These are phyloP conservation scores for Agrotis clavis DNA, from an alignment of 2,888 invertebrate species.

Conservation along the genomic window DNA sequence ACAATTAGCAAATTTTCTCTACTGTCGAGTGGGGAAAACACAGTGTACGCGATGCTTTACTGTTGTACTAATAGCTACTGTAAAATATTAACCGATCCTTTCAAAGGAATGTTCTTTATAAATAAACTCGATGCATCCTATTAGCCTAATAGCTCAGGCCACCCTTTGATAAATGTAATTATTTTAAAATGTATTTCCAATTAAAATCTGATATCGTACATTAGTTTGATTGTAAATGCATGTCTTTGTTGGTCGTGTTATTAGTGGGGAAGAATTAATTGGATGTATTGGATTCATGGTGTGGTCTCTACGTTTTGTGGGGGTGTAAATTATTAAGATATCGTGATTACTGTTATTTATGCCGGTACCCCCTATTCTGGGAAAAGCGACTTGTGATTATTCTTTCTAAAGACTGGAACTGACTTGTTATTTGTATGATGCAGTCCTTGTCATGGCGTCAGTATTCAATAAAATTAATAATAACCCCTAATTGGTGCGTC, in stretches of 20 bases:
- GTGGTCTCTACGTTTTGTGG: too few species aligned
- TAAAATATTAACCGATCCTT: too few species aligned
- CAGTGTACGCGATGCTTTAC: not conserved
- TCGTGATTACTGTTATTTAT: not conserved
- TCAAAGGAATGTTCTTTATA: slow-evolving; percentile 9
- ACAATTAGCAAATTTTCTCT: not conserved
- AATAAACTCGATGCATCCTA: slow-evolving; percentile 14
- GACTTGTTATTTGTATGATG: not conserved
- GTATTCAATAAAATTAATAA: too few species aligned
- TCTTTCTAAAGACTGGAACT: not conserved
- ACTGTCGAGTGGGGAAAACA: not conserved
- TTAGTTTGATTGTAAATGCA: not conserved
- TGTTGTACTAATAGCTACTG: too few species aligned
- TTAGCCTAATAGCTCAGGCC: not conserved
- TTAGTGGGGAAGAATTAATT: not conserved
- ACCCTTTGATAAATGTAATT: not conserved
- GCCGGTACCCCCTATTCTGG: not conserved
- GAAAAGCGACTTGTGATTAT: not conserved
- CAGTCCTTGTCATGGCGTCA: too few species aligned
- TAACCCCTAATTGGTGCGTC: too few species aligned
- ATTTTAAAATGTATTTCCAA: not conserved
- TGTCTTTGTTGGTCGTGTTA: not conserved
- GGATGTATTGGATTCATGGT: too few species aligned
- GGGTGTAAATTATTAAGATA: not conserved
- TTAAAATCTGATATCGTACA: not conserved